These are phyloP conservation scores for Tridacna gigas DNA, from an alignment of 2,888 invertebrate species.

Conservation along the genomic window DNA sequence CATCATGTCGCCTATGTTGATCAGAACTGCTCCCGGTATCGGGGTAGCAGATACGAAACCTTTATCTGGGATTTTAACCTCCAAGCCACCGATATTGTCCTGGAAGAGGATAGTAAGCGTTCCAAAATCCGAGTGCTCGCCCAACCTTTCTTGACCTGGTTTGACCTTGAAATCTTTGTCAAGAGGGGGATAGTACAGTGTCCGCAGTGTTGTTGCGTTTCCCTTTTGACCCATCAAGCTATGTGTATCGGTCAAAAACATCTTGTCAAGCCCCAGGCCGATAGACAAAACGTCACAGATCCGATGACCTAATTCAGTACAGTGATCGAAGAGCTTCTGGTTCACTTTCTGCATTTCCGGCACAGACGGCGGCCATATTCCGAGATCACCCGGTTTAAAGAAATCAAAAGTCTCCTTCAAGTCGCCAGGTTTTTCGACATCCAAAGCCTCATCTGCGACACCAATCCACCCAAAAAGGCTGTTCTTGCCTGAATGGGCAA, in stretches of 20 bases:
- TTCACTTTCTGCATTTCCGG: background rate
- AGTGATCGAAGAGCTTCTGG: background rate
- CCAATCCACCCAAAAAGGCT: constrained; percentile 30
- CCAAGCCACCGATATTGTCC: constrained; percentile 64
- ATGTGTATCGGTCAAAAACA: background rate
- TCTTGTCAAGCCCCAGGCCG: background rate
- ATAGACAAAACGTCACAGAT: constrained; percentile 17
- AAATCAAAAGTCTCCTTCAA: constrained; percentile 47
- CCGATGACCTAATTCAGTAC: background rate
- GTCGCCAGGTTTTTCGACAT: constrained; percentile 37
- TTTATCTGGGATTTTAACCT: constrained; percentile 81
- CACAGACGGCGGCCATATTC: constrained; percentile 5
- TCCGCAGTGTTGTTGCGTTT: constrained; percentile 10
- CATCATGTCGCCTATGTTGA: constrained; percentile 91
- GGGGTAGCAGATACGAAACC: constrained; percentile 91
- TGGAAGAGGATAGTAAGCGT: constrained; percentile 66
- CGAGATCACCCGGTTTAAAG: constrained; percentile 16
- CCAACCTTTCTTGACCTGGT: constrained; percentile 62
- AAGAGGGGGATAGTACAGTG: constrained; percentile 23
- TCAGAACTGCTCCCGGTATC: constrained; percentile 90
- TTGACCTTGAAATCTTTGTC: constrained; percentile 27
- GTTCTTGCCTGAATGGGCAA: constrained; percentile 7
- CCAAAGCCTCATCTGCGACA: constrained; percentile 32
- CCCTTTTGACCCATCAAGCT: background rate
- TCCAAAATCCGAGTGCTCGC: constrained; percentile 69